Percentiles rank a stretch among this genome's conserved stretches.
Conservation (phyloP, 1,140 invertebrate genomes). For the Pteromalus puparum region DNA sequence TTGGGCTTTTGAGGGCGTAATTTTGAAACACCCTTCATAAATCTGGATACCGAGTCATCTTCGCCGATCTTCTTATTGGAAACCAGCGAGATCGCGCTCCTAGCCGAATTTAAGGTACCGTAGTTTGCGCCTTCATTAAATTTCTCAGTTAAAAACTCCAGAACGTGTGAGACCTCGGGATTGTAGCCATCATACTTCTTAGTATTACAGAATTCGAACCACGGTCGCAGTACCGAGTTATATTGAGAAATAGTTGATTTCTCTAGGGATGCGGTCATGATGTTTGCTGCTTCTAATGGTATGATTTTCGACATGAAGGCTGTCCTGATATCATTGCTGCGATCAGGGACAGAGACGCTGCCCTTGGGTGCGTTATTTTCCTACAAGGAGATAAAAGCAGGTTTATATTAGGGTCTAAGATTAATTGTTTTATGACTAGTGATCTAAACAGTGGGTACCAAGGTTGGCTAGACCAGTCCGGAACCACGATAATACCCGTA, state of each 20-base stretch:
- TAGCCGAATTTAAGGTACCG: slow-evolving; percentile 54
- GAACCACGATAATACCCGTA: slow-evolving; percentile 52
- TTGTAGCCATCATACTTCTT: too few relatives aligned
- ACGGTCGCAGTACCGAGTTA: too few relatives aligned
- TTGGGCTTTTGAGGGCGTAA: slow-evolving; percentile 56
- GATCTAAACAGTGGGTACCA: slow-evolving; percentile 30
- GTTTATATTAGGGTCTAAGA: background rate
- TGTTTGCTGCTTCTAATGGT: background rate
- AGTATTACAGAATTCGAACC: too few relatives aligned
- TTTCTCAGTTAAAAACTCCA: slow-evolving; percentile 38
- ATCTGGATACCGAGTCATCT: slow-evolving; percentile 48
- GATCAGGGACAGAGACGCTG: slow-evolving; percentile 38
- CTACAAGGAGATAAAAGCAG: slow-evolving; percentile 48
- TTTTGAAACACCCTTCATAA: slow-evolving; percentile 60
- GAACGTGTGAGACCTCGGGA: too few relatives aligned
- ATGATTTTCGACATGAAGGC: background rate
- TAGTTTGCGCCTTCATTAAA: slow-evolving; percentile 56
- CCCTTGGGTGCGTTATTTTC: slow-evolving; percentile 33
- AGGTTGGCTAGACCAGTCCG: slow-evolving; percentile 50
- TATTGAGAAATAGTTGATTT: too few relatives aligned
- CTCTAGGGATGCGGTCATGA: too few relatives aligned
- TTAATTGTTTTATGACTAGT: background rate
- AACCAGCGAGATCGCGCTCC: slow-evolving; percentile 54
- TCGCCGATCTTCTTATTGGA: slow-evolving; percentile 6
- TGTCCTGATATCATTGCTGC: slow-evolving; percentile 35